phyloP scores from a whole-genome alignment of 2,888 invertebrate species.

The Marasmarcha lunaedactyla region DNA sequence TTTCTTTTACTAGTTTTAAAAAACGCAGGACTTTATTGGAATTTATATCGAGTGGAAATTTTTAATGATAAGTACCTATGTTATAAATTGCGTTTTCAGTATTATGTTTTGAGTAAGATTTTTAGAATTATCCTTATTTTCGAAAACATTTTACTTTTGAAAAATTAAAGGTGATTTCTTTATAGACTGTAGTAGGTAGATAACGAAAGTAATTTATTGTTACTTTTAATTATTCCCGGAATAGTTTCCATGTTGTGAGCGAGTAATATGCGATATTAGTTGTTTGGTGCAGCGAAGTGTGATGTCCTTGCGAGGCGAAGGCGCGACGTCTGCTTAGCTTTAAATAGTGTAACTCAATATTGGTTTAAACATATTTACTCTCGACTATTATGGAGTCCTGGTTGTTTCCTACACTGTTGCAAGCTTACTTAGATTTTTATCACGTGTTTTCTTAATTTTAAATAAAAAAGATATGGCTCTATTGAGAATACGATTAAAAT shows the following conservation, averaged over 20 bases:
- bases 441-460: background rate
- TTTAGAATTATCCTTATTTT: slow-evolving; percentile 51
- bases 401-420: slow-evolving; percentile 3
- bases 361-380: slow-evolving; percentile 20
- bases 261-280: slow-evolving; percentile 29
- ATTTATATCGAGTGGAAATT: slow-evolving; percentile 30
- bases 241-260: slow-evolving; percentile 42
- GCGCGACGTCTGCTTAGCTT: slow-evolving; percentile 59
- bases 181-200: slow-evolving; percentile 44
- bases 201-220: slow-evolving; percentile 57
- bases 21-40: slow-evolving; percentile 35
- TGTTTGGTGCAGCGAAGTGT: slow-evolving; percentile 6
- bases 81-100: slow-evolving; percentile 52
- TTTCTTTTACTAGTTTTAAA: slow-evolving; percentile 39
- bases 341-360: slow-evolving; percentile 44
- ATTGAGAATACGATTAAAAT: background rate
- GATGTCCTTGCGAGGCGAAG: slow-evolving; percentile 31
- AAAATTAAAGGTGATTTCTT: slow-evolving; percentile 43
- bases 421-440: background rate
- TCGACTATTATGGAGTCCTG: slow-evolving; percentile 18
- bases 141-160: slow-evolving; percentile 40
- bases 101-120: slow-evolving; percentile 56
- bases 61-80: too few species aligned
- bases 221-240: slow-evolving; percentile 63
- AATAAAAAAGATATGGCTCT: background rate